Conservation (phyloP, 2,888 invertebrate species). For the Drosophila rellima region DNA sequence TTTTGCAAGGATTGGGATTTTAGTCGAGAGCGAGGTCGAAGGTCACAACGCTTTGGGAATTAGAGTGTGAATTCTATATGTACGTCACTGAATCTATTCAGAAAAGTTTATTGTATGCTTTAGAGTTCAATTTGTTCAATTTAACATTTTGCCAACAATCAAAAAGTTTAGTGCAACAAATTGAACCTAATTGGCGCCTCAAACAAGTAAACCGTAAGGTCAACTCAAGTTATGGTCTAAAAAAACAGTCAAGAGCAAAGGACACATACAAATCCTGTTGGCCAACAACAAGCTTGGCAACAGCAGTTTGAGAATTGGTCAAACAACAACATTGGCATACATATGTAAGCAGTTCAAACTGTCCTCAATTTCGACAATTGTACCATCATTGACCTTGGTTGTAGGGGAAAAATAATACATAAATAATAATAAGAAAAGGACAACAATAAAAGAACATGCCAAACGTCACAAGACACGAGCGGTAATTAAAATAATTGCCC, state of each 20-base stretch:
- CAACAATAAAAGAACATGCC: slow-evolving; percentile 10
- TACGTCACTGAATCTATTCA: slow-evolving; percentile 1
- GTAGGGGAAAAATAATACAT: neutral
- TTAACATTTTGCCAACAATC: slow-evolving; percentile 42
- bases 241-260: neutral
- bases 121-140: slow-evolving; percentile 1
- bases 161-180: slow-evolving; percentile 53
- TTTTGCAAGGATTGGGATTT: neutral
- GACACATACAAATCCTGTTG: neutral
- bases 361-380: slow-evolving; percentile 30
- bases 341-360: slow-evolving; percentile 37
- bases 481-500: slow-evolving; percentile 16
- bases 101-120: slow-evolving; percentile 17
- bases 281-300: neutral
- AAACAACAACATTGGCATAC: slow-evolving; percentile 46
- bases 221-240: slow-evolving; percentile 29
- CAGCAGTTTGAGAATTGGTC: neutral
- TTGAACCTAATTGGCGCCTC: slow-evolving; percentile 58
- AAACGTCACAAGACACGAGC: slow-evolving; percentile 2
- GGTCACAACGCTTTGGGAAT: slow-evolving; percentile 6
- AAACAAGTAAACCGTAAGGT: slow-evolving; percentile 28
- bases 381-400: slow-evolving; percentile 34
- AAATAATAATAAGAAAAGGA: neutral
- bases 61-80: slow-evolving; percentile 4
- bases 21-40: slow-evolving; percentile 2